A percentile compares a stretch with the other conserved stretches of the same genome.
Conservation (phyloP, 2,113 vertebrate species). For the Podilymbus podiceps region DNA sequence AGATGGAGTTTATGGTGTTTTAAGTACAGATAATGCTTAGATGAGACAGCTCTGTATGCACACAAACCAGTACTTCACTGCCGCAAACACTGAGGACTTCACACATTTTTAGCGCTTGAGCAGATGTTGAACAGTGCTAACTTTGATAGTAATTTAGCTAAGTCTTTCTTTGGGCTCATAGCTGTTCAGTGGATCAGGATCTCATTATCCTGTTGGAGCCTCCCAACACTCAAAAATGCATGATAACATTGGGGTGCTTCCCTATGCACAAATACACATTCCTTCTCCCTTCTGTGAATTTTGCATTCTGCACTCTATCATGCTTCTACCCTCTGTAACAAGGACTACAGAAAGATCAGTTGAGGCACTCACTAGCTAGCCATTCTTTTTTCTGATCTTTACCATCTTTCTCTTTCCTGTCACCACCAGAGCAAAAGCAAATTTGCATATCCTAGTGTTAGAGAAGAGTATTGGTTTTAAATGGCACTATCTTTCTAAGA, state of each 20-base stretch:
- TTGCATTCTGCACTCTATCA: not conserved
- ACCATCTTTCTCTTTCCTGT: not conserved
- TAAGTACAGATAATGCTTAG: not conserved
- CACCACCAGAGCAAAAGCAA: not conserved
- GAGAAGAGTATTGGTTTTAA: not conserved
- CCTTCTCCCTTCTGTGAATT: not conserved
- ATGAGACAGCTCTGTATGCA: not conserved
- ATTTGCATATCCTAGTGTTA: not conserved
- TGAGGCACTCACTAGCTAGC: not conserved
- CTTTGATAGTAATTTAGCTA: not conserved
- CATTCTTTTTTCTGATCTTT: not conserved
- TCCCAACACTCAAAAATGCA: not conserved
- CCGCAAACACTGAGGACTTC: not conserved
- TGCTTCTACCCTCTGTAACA: not conserved
- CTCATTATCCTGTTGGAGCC: not conserved
- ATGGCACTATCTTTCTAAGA: not conserved
- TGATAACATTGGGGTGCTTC: not conserved
- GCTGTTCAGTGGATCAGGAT: not conserved
- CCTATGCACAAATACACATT: not conserved
- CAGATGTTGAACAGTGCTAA: not conserved
- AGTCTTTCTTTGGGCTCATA: not conserved
- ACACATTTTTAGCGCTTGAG: not conserved
- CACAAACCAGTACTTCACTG: not conserved
- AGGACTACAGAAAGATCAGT: not conserved
- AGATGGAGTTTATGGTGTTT: not conserved